Conservation (phyloP, 2,888 invertebrate genomes). For the Nemotelus nigrinus region DNA sequence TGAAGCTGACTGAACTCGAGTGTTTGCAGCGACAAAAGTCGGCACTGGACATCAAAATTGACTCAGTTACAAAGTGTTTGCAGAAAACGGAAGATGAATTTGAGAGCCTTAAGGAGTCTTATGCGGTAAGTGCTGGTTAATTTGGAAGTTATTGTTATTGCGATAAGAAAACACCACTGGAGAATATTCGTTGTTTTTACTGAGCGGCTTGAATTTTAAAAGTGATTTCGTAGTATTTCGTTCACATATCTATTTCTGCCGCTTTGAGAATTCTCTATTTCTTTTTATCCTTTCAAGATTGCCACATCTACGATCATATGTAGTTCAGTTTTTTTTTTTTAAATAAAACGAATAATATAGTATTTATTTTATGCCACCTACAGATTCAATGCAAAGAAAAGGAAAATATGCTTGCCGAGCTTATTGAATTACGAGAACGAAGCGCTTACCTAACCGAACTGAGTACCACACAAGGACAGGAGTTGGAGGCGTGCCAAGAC, state of each 20-base stretch:
- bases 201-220: too few relatives aligned
- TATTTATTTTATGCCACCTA: conserved; percentile 55
- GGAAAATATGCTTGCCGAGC: conserved; percentile 54
- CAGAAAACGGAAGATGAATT: conserved; percentile 58
- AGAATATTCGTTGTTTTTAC: too few relatives aligned
- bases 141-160: too few relatives aligned
- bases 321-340: conserved; percentile 8
- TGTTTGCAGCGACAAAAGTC: conserved; percentile 58
- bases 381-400: conserved; percentile 54
- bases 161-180: too few relatives aligned
- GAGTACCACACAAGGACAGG: conserved; percentile 55
- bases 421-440: conserved; percentile 56
- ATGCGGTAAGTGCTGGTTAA: conserved; percentile 55
- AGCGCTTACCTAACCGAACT: conserved; percentile 55
- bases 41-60: conserved; percentile 57
- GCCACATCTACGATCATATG: not conserved
- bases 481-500: conserved; percentile 58
- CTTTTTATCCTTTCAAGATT: too few relatives aligned
- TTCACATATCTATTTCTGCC: too few relatives aligned
- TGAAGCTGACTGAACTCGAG: conserved; percentile 55
- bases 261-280: too few relatives aligned
- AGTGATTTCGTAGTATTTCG: too few relatives aligned
- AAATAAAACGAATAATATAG: not conserved
- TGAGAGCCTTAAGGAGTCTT: conserved; percentile 54
- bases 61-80: conserved; percentile 56